Base-by-base conservation (phyloP, 2,113 vertebrate genomes). In the Hystrix cristata region DNA sequence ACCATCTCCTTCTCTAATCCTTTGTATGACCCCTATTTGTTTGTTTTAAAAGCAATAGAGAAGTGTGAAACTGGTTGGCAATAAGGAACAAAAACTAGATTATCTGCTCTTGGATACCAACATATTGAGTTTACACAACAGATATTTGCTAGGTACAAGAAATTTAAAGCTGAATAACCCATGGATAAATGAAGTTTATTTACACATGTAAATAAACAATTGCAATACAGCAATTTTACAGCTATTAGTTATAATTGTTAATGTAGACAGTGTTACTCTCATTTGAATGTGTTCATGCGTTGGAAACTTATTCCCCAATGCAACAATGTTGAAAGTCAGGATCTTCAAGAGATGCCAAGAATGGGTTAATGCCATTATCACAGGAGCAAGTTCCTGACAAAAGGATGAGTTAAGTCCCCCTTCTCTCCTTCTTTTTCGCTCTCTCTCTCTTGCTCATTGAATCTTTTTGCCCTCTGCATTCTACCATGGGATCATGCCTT, bases 101-200 rank as follows among this genome's bases (percentile, higher is more conserved):
- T 83, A 91, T 62, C 67, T 93, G 18, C 4, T 60, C 5, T 82
- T 92, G 57, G 64, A 67, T 25, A 48, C 14, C 67, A 82, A 93
- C 6, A 87, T 18, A 31, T 1, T 62, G 29, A 94, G 25, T 92
- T 89, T 92, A 89, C 3, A 51, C 34, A 29, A 38, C 34, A 62
- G 25, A 72, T 85, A 80, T 34, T 23, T 88, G 34, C 21, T 60
- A 80, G 4, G 15, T 89, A 38, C 34, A 86, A 25, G 78, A 72
- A 96, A 94, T 60, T 69, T 55, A 94, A 65, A 86, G 72, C 48
- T 85, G 55, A 71, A 62, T 78, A 89, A 92, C 38, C 7, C 38
- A 57, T 4, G 8, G 43, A 72, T 84, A 87, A 93, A 78, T 43
- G 21, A 84, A 89, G 21, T 80, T 15, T 25, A 89, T 12, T 74